Evolutionary conservation across 2,888 invertebrate species (phyloP).

Genomic region (Cheilosia vulpina): DNA sequence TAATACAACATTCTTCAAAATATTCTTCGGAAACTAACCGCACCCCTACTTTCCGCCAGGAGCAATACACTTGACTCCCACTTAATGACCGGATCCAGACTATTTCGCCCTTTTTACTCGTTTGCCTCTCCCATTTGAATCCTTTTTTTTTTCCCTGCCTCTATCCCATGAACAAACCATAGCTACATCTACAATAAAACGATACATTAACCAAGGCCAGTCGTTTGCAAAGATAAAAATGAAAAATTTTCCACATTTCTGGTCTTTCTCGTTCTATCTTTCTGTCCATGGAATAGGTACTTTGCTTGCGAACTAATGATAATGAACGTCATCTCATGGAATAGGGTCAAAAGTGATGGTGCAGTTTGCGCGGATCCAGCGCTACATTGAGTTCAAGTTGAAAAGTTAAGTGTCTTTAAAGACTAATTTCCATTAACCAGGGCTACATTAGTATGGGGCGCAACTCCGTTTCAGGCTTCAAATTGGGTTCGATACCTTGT

Average conservation of each 20-base stretch:
- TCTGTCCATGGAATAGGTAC: background rate
- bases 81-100: conserved; percentile 49
- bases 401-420: conserved; percentile 18
- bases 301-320: conserved; percentile 46
- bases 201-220: conserved; percentile 67
- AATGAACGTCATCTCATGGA: conserved; percentile 54
- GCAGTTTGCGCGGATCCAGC: conserved; percentile 28
- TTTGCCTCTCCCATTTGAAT: conserved; percentile 11
- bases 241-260: conserved; percentile 64
- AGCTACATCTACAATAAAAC: conserved; percentile 43
- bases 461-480: background rate
- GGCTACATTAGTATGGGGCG: background rate
- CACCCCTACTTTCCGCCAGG: background rate
- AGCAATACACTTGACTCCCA: conserved; percentile 18
- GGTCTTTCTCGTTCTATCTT: background rate
- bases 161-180: background rate
- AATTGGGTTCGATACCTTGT: background rate
- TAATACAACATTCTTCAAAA: conserved; percentile 4
- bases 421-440: background rate
- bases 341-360: conserved; percentile 60
- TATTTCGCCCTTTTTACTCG: conserved; percentile 3
- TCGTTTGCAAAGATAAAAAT: conserved; percentile 63
- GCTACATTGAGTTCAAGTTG: conserved; percentile 1
- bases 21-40: conserved; percentile 3
- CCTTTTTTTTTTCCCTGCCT: conserved; percentile 19